Evolutionary conservation across 2,888 invertebrate genomes (phyloP).

Genomic region (Beris chalybata): DNA sequence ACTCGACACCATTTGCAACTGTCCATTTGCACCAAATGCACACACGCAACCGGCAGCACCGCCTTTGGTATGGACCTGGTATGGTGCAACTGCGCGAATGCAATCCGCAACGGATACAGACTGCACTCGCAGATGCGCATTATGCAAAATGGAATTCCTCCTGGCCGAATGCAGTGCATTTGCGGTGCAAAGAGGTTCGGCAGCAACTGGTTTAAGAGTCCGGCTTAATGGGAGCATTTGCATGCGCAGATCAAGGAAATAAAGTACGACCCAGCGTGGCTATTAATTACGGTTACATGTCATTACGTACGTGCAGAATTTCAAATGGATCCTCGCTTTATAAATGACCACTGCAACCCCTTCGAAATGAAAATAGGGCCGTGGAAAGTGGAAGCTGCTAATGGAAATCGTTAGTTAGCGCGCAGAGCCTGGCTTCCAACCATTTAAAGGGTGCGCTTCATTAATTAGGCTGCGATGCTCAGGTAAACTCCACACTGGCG

Average conservation of each 20-base stretch:
- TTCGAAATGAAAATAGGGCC: too few relatives aligned
- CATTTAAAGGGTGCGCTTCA: conserved; percentile 25
- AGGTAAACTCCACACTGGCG: conserved; percentile 22
- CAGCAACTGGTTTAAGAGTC: conserved; percentile 35
- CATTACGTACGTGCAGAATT: conserved; percentile 41
- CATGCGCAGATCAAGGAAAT: conserved; percentile 42
- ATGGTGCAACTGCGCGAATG: conserved; percentile 17
- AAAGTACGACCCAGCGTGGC: conserved; percentile 41
- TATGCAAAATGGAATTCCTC: conserved; percentile 44
- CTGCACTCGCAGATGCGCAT: conserved; percentile 43
- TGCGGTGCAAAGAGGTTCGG: background rate
- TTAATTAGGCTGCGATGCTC: conserved; percentile 28
- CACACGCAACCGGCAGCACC: conserved; percentile 9
- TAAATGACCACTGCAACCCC: too few relatives aligned
- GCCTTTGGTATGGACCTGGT: too few relatives aligned
- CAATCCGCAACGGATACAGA: conserved; percentile 27
- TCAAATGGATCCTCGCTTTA: conserved; percentile 27
- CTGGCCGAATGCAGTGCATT: background rate
- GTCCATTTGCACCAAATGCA: background rate
- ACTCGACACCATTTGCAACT: conserved; percentile 32
- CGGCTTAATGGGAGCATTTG: conserved; percentile 45
- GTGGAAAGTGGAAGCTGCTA: conserved; percentile 28
- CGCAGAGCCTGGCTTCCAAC: background rate
- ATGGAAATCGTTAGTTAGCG: conserved; percentile 33
- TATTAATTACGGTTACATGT: conserved; percentile 45